A percentile compares a stretch with the other conserved stretches of the same genome.
These are phyloP conservation scores for Calliopum simillimum DNA, from an alignment of 2,888 invertebrate genomes.

Conservation along the genomic window DNA sequence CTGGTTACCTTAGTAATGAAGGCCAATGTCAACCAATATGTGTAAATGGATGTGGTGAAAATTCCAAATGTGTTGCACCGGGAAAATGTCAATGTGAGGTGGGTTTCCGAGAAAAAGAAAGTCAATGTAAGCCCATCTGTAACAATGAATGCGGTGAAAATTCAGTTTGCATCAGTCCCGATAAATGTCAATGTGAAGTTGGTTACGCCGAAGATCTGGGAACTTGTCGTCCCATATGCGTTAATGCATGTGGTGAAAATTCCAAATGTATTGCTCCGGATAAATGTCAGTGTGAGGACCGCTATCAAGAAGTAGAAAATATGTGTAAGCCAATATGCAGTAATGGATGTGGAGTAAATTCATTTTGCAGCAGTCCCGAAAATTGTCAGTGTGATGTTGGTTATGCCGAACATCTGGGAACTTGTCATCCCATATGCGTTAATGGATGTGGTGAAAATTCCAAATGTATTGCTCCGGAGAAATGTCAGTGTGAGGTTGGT, in stretches of 20 bases:
- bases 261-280: constrained; percentile 25
- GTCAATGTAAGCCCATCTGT: constrained; percentile 16
- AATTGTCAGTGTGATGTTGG: constrained; percentile 18
- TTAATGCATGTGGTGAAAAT: background rate
- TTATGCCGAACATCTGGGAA: too few species aligned
- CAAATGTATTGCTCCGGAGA: too few species aligned
- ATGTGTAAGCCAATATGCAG: constrained; percentile 21
- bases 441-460: too few species aligned
- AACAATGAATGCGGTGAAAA: background rate
- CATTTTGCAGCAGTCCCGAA: constrained; percentile 5
- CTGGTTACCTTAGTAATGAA: too few species aligned
- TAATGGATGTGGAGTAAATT: background rate
- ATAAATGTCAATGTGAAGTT: background rate
- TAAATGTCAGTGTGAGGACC: constrained; percentile 17
- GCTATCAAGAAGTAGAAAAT: too few species aligned
- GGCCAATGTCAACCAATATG: too few species aligned
- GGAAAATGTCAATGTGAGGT: too few species aligned
- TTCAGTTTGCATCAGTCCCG: too few species aligned
- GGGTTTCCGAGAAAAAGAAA: background rate
- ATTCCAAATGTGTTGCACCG: too few species aligned
- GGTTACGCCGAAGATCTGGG: background rate
- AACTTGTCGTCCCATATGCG: constrained; percentile 7
- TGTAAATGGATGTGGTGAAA: too few species aligned
- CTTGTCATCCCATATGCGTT: too few species aligned
- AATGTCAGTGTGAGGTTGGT: too few species aligned